Percentiles rank a stretch among this genome's conserved stretches.
Evolutionary conservation across 2,888 invertebrate species (phyloP).

Genomic region (Agrochola litura): DNA sequence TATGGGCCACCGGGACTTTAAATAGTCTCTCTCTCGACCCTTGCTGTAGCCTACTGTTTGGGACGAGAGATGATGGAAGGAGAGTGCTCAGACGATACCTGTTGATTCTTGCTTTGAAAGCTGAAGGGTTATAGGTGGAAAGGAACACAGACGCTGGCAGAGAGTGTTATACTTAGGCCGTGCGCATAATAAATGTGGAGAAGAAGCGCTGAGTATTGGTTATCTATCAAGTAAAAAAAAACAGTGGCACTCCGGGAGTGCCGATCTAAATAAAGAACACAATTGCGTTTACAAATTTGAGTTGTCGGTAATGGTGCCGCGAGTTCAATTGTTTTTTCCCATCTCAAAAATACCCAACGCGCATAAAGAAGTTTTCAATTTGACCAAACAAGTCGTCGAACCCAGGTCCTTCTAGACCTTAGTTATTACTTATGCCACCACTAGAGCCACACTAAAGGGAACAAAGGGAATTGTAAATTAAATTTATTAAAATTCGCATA

Average conservation of each 20-base stretch:
- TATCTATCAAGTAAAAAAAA: not conserved
- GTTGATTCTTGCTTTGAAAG: not conserved
- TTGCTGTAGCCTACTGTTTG: too few relatives aligned
- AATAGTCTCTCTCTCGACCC: too few relatives aligned
- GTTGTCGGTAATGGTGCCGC: too few relatives aligned
- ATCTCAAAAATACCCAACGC: too few relatives aligned
- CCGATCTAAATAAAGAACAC: too few relatives aligned
- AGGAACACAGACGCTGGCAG: not conserved
- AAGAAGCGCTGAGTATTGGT: not conserved
- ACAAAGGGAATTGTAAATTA: not conserved
- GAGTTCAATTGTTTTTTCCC: too few relatives aligned
- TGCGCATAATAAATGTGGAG: not conserved
- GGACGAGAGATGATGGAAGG: too few relatives aligned
- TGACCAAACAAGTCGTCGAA: not conserved
- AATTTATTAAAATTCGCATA: not conserved
- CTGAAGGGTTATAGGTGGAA: not conserved
- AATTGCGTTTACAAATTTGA: too few relatives aligned
- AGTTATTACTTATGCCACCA: not conserved
- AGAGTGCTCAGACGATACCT: not conserved
- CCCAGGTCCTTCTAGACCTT: not conserved
- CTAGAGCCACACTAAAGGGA: not conserved
- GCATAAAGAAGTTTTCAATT: too few relatives aligned
- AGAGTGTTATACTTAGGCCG: not conserved
- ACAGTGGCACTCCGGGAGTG: too few relatives aligned
- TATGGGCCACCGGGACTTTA: too few relatives aligned